Conservation (phyloP, 92 coral and sea anemone genomes). For the Zoanthus solanderi region DNA sequence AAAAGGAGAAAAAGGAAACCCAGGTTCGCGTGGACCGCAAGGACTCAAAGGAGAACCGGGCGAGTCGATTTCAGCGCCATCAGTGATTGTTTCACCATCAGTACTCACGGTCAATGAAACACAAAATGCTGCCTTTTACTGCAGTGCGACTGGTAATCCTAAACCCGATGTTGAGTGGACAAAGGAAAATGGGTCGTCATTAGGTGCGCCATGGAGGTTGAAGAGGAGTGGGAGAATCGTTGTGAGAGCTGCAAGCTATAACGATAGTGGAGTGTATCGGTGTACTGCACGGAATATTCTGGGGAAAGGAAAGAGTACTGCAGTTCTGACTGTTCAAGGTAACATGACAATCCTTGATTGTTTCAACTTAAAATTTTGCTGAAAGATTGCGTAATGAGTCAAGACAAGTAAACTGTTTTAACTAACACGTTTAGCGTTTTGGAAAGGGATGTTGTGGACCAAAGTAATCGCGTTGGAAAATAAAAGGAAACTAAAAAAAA, state of each 20-base stretch:
- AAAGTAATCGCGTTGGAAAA: no score
- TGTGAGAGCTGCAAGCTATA: constrained; percentile 43
- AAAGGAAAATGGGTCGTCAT: constrained; percentile 33
- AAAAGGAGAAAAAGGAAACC: constrained; percentile 3
- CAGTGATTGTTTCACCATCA: constrained; percentile 25
- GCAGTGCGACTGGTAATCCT: constrained; percentile 71
- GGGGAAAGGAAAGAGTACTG: background rate
- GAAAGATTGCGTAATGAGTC: background rate
- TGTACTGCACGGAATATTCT: constrained; percentile 66
- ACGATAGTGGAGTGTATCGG: constrained; percentile 65
- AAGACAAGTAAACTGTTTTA: background rate
- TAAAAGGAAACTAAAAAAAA: no score
- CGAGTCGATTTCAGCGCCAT: constrained; percentile 28
- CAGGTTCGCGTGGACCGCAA: constrained; percentile 23
- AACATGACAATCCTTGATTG: background rate
- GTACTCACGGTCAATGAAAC: constrained; percentile 48
- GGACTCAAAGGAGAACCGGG: constrained; percentile 19
- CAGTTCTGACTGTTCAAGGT: constrained; percentile 21
- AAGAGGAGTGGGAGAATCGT: constrained; percentile 30
- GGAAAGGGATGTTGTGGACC: no score
- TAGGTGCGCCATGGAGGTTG: background rate
- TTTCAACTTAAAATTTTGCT: background rate
- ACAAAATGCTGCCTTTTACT: constrained; percentile 45
- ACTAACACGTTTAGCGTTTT: no score
- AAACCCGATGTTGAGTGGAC: constrained; percentile 66